Evolutionary conservation across 2,113 vertebrate genomes (phyloP).

Genomic region (Microcebus ravelobensis): DNA sequence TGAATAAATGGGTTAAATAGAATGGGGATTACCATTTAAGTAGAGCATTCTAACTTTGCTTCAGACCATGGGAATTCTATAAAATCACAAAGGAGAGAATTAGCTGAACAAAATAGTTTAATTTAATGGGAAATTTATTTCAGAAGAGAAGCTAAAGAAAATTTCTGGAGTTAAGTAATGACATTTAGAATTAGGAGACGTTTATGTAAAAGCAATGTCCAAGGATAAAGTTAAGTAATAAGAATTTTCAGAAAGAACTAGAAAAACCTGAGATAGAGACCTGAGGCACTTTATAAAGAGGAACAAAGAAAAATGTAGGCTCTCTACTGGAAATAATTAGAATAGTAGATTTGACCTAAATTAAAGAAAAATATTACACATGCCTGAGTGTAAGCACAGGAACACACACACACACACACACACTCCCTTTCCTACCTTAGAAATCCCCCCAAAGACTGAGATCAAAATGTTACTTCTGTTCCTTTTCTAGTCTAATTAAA

Average conservation of each 20-base stretch:
- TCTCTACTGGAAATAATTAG: constrained; percentile 63
- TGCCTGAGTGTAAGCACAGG: neutral
- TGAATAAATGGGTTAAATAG: constrained; percentile 79
- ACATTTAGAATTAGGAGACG: constrained; percentile 67
- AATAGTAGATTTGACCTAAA: constrained; percentile 73
- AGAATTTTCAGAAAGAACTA: constrained; percentile 72
- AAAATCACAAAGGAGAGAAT: constrained; percentile 79
- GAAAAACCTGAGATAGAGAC: constrained; percentile 65
- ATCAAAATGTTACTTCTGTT: constrained; percentile 59
- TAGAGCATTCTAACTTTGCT: constrained; percentile 78
- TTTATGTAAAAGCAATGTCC: constrained; percentile 69
- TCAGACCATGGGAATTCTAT: constrained; percentile 78
- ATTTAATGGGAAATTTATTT: constrained; percentile 76
- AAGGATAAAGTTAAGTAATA: constrained; percentile 70
- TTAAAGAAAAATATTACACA: constrained; percentile 61
- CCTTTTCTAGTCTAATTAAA: constrained; percentile 65
- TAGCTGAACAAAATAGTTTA: constrained; percentile 71
- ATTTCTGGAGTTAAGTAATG: constrained; percentile 71
- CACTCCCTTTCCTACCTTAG: neutral
- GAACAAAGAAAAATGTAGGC: constrained; percentile 73
- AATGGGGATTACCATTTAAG: constrained; percentile 77
- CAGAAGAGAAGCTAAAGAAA: constrained; percentile 66
- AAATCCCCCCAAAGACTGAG: constrained; percentile 45
- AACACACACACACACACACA: neutral
- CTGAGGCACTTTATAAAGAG: constrained; percentile 67